Percentiles rank a stretch among this genome's conserved stretches.
phyloP scores from a whole-genome alignment of 2,888 invertebrate species.

The Ophion obscuratus region DNA sequence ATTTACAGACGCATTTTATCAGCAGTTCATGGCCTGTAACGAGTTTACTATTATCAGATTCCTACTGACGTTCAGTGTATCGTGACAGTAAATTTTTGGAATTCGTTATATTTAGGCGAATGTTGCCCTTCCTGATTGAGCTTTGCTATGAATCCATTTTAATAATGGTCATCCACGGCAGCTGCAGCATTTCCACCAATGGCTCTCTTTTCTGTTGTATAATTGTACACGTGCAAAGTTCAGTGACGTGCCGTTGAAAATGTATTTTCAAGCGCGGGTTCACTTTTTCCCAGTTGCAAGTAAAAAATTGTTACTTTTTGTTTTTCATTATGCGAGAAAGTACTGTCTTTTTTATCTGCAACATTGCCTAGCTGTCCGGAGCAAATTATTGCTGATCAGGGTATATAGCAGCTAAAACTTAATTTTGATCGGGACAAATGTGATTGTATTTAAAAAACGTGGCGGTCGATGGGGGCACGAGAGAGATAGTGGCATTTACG shows the following conservation, averaged over 20 bases:
- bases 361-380: no score
- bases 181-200: neutral
- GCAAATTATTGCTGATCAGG: no score
- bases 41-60: neutral
- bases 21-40: neutral
- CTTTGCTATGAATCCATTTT: neutral
- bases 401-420: no score
- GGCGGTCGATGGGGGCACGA: no score
- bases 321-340: neutral
- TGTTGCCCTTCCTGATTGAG: neutral
- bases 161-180: neutral
- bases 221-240: neutral
- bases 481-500: neutral
- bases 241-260: neutral
- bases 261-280: neutral
- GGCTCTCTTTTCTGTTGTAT: neutral
- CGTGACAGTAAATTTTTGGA: neutral
- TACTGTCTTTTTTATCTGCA: no score
- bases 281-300: neutral
- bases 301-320: neutral
- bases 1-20: neutral
- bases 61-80: neutral
- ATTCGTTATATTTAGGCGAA: neutral
- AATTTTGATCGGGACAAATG: no score
- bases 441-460: no score